Evolutionary conservation across 2,113 vertebrate genomes (phyloP).

Genomic region (Gobiocypris rarus): DNA sequence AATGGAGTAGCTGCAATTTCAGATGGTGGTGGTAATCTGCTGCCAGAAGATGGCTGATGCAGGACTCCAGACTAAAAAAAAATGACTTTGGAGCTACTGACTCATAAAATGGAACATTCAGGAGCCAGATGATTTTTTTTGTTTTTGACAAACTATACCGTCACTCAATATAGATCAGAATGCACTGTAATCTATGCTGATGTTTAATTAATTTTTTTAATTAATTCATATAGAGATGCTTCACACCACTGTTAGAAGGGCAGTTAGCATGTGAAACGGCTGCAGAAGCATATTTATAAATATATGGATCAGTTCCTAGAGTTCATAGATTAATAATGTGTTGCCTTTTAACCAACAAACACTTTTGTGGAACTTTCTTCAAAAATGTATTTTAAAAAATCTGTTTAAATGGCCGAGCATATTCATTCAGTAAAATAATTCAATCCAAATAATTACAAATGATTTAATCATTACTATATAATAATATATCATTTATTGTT

Average conservation of each 20-base stretch:
- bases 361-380: too few species aligned
- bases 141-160: background rate
- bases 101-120: slow-evolving; percentile 17
- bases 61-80: slow-evolving; percentile 3
- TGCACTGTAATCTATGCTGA: background rate
- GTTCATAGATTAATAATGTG: background rate
- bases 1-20: slow-evolving; percentile 38
- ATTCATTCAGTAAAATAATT: too few species aligned
- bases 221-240: too few species aligned
- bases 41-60: background rate
- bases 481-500: too few species aligned
- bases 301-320: background rate
- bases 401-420: too few species aligned
- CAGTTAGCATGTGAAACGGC: background rate
- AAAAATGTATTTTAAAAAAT: too few species aligned
- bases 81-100: background rate
- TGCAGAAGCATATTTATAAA: background rate
- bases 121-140: background rate
- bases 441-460: too few species aligned
- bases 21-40: slow-evolving; percentile 35
- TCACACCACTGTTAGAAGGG: background rate
- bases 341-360: background rate
- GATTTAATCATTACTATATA: too few species aligned
- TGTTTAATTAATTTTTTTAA: background rate
- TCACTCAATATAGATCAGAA: background rate